These are phyloP conservation scores for Vollenhovia emeryi DNA, from an alignment of 1,140 invertebrate species.

Conservation along the genomic window DNA sequence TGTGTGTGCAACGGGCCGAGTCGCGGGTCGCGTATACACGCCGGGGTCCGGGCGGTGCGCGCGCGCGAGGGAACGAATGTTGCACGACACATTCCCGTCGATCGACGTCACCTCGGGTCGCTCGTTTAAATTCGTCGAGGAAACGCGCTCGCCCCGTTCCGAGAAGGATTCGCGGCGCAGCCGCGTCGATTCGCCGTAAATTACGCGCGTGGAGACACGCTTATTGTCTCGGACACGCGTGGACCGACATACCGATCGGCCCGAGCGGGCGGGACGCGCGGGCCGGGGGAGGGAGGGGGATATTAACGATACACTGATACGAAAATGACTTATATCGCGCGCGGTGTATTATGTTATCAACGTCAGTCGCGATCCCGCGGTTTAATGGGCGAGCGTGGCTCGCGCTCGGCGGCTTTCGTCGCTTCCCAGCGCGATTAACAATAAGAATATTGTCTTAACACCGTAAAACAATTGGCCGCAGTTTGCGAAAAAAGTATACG, in stretches of 20 bases:
- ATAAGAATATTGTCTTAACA: background rate
- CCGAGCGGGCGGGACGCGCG: background rate
- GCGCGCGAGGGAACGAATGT: slow-evolving; percentile 7
- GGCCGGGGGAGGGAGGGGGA: too few species aligned
- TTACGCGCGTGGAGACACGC: slow-evolving; percentile 11
- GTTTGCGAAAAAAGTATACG: too few species aligned
- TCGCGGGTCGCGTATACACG: background rate
- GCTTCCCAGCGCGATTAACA: background rate
- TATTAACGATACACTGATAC: background rate
- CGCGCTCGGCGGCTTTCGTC: background rate
- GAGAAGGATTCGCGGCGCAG: background rate
- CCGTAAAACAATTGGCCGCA: too few species aligned
- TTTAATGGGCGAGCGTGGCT: background rate
- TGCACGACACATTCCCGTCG: slow-evolving; percentile 56
- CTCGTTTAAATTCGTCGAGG: slow-evolving; percentile 60
- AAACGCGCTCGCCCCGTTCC: slow-evolving; percentile 15
- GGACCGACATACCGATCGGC: slow-evolving; percentile 49
- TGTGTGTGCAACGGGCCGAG: slow-evolving; percentile 23
- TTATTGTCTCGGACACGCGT: slow-evolving; percentile 49
- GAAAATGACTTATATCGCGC: slow-evolving; percentile 2
- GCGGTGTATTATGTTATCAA: slow-evolving; percentile 26
- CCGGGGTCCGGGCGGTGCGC: too few species aligned
- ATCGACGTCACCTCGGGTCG: slow-evolving; percentile 30
- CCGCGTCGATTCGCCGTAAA: slow-evolving; percentile 1
- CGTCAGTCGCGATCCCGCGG: too few species aligned